Evolutionary conservation across 2,113 vertebrate genomes (phyloP).

Genomic region (Poicephalus meyeri): DNA sequence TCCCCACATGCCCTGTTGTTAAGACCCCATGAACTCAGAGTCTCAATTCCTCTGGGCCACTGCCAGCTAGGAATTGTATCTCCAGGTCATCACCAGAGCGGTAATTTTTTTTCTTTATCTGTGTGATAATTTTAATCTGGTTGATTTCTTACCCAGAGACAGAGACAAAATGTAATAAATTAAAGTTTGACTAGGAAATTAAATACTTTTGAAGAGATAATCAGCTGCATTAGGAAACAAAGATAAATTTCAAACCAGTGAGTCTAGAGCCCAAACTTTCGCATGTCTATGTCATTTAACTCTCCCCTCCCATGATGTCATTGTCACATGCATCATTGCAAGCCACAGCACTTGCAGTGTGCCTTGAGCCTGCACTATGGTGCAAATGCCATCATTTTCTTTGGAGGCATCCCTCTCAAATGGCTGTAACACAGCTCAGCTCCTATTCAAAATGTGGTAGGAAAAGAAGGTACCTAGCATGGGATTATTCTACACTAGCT

Average conservation of each 20-base stretch:
- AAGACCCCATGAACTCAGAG: not conserved
- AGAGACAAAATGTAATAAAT: not conserved
- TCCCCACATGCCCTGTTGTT: not conserved
- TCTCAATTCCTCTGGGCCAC: not conserved
- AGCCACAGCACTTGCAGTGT: fast-evolving
- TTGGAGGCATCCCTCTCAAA: not conserved
- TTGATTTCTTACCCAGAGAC: not conserved
- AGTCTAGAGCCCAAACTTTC: not conserved
- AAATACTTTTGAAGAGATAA: not conserved
- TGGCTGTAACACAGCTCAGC: not conserved
- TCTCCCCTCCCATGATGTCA: fast-evolving
- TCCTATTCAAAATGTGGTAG: not conserved
- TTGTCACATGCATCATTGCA: fast-evolving
- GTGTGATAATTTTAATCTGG: not conserved
- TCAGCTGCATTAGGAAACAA: not conserved
- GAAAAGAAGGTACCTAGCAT: not conserved
- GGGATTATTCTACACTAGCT: not conserved
- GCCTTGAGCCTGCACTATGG: fast-evolving
- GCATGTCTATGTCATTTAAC: fast-evolving
- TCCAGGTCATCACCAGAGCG: not conserved
- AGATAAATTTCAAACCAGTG: not conserved
- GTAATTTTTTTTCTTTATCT: not conserved
- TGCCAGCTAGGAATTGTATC: not conserved
- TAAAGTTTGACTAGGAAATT: not conserved
- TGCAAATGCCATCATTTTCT: not conserved